Evolutionary conservation across 2,888 invertebrate species (phyloP), one percentile per base, ranked within the genome.

Genomic region (Volucella bombylans): DNA sequence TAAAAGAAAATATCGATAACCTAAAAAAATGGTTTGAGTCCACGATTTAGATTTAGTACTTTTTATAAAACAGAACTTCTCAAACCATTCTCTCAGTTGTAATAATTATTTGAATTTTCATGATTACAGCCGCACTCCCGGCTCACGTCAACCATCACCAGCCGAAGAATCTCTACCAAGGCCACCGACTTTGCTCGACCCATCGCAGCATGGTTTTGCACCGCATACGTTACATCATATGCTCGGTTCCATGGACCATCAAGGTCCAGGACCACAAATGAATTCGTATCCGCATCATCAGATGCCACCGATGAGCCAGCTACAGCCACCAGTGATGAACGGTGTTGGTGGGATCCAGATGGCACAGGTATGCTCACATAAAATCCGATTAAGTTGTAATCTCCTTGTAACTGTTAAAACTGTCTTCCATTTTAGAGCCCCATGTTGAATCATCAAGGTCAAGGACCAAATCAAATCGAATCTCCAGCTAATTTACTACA

Each of bases 61-160:
- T 15, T 15, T 41, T 54, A 10, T 49, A 61, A 9, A 49, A 38
- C 73, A 82, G 82, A 72, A 49, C 82, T 65, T 65, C 73, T 69
- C 79, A 73, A 82, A 79, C 82, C 73, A 79, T 79, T 73, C 69
- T 64, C 79, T 64, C 72, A 79, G 72, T 79, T 79, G 79, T 79
- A 82, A 61, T 82, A 79, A 82, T 73, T 61, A 82, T 74, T 79
- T 55, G 43, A 73, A 81, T 43, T 78, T 4, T 50, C 43, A 69
- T 88, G 88, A 4, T 88, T 88, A 4, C 72, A 97, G 96, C 92
- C 96, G 97, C 89, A 97, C 97, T 87, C 96, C 96, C 50, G 97
- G 97, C 69, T 97, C 97, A 89, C 95, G 97, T 89, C 97, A 97
- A 92, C 97, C 97, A 85, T 98, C 97, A 54, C 97, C 98, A 64